phyloP scores from a whole-genome alignment of 2,797 vertebrate species.

The Petrocephalus sullivani region DNA sequence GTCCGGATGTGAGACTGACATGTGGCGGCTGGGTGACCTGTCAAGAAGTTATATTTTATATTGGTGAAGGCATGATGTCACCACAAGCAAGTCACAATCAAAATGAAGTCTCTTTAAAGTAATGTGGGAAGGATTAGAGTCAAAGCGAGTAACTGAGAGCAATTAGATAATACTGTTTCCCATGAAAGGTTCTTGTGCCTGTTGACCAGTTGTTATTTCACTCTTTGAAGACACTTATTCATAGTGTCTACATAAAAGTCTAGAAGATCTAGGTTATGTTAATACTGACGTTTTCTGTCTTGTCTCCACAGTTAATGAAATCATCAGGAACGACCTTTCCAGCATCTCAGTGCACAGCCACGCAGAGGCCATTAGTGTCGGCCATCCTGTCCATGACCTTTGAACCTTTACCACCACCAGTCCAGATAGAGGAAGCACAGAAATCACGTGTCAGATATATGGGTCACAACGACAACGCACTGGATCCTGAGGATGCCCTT shows the following conservation, averaged over 20 bases:
- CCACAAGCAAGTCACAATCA: not conserved
- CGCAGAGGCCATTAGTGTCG: slow-evolving; percentile 56
- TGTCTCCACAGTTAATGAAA: slow-evolving; percentile 86
- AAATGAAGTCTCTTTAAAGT: not conserved
- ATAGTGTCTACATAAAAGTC: not conserved
- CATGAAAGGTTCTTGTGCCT: not conserved
- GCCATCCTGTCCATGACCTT: slow-evolving; percentile 24
- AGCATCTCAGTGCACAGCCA: slow-evolving; percentile 73
- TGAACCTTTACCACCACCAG: slow-evolving; percentile 34
- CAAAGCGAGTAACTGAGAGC: not conserved
- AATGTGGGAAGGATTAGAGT: not conserved
- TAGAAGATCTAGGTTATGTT: not conserved
- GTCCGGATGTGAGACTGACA: not conserved
- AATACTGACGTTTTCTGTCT: slow-evolving; percentile 32
- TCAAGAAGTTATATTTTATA: not conserved
- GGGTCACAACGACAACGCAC: not conserved
- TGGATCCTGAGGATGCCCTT: not conserved
- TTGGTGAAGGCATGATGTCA: not conserved
- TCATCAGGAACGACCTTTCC: slow-evolving; percentile 94
- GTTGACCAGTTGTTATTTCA: not conserved
- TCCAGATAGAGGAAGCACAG: slow-evolving; percentile 28
- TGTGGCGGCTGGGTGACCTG: not conserved
- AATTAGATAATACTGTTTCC: not conserved
- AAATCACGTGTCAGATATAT: slow-evolving; percentile 32
- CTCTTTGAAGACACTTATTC: not conserved